These are phyloP conservation scores for Margaritifera margaritifera DNA, from an alignment of 2,888 invertebrate genomes.

Conservation along the genomic window DNA sequence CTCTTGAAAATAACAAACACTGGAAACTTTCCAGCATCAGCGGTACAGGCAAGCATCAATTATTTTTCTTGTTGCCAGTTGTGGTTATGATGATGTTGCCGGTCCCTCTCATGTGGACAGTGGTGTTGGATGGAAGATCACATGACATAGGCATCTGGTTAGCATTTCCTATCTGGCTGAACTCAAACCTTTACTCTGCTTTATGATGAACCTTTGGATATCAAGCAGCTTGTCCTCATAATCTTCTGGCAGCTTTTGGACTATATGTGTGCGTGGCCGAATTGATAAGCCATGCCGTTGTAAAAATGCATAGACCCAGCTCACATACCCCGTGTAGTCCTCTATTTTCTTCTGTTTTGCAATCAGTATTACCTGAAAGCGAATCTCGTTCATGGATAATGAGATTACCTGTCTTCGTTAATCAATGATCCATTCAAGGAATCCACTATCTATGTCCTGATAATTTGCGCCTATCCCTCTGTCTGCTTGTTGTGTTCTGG, in stretches of 20 bases:
- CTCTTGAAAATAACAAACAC: neutral
- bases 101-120: conserved; percentile 5
- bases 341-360: no score
- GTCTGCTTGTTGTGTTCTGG: no score
- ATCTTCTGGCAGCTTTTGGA: conserved; percentile 9
- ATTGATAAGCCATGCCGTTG: conserved; percentile 8
- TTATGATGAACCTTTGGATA: no score
- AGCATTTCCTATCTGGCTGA: conserved; percentile 18
- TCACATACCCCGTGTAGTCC: conserved; percentile 10
- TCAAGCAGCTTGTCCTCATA: no score
- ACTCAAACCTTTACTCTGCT: conserved; percentile 3
- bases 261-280: no score
- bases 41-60: conserved; percentile 6
- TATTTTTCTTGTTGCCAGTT: conserved; percentile 25
- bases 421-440: no score
- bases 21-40: neutral
- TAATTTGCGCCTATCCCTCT: no score
- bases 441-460: no score
- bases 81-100: conserved; percentile 11
- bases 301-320: conserved; percentile 5
- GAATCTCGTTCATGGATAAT: no score
- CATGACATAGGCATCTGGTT: conserved; percentile 22
- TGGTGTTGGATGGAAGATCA: conserved; percentile 16
- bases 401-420: no score
- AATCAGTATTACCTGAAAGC: no score